Percentiles rank a stretch among this genome's conserved stretches.
These are phyloP conservation scores for Pogona vitticeps DNA, from an alignment of 2,113 vertebrate species.

Conservation along the genomic window DNA sequence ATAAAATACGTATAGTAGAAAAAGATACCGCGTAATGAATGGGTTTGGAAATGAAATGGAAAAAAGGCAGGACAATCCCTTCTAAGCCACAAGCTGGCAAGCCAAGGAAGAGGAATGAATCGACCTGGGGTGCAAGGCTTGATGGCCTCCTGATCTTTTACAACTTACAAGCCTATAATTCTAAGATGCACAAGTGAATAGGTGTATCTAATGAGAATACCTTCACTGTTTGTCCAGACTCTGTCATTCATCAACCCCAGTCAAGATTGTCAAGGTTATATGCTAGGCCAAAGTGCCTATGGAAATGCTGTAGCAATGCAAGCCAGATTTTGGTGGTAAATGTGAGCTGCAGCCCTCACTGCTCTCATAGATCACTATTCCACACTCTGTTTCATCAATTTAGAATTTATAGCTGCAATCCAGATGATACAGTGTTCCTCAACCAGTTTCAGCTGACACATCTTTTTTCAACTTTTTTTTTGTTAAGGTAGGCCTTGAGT, in stretches of 20 bases:
- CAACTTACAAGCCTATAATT: constrained; percentile 16
- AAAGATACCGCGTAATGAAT: too few species aligned
- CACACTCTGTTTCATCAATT: constrained; percentile 23
- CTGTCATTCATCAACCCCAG: not conserved
- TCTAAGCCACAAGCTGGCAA: not conserved
- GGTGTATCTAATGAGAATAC: not conserved
- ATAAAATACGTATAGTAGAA: too few species aligned
- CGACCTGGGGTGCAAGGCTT: not conserved
- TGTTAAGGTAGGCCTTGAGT: constrained; percentile 7
- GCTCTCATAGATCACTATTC: not conserved
- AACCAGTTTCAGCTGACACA: not conserved
- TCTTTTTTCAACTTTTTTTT: not conserved
- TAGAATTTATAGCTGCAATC: not conserved
- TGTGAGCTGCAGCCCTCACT: not conserved
- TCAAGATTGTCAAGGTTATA: not conserved
- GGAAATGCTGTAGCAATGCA: not conserved
- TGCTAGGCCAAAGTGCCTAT: not conserved
- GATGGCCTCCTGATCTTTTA: not conserved
- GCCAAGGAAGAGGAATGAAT: not conserved
- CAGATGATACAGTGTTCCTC: not conserved
- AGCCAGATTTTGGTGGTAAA: not conserved
- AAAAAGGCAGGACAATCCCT: too few species aligned
- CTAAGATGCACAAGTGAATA: not conserved
- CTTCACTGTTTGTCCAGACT: not conserved
- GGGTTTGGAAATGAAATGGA: too few species aligned